Evolutionary conservation across 2,888 invertebrate genomes (phyloP).

Genomic region (Ecdyonurus torrentis): DNA sequence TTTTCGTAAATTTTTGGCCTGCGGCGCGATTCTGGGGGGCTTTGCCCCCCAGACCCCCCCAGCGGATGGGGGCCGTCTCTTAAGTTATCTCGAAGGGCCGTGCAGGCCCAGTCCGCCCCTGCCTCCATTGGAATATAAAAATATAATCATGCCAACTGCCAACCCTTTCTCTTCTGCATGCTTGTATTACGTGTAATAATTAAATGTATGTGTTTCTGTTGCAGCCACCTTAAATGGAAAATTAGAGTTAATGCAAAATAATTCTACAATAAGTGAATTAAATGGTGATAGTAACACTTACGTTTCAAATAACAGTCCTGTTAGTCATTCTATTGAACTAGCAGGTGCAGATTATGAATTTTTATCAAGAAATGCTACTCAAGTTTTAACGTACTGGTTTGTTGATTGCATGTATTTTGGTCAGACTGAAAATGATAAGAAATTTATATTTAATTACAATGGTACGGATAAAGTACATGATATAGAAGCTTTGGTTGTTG

Average conservation of each 20-base stretch:
- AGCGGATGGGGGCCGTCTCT: too few relatives aligned
- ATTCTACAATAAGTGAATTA: constrained; percentile 32
- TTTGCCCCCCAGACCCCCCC: too few relatives aligned
- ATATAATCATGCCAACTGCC: too few relatives aligned
- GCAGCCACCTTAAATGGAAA: constrained; percentile 51
- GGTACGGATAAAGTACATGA: constrained; percentile 39
- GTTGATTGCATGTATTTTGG: constrained; percentile 57
- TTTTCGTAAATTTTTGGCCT: too few relatives aligned
- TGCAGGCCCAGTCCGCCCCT: too few relatives aligned
- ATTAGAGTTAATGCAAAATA: constrained; percentile 43
- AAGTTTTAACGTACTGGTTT: constrained; percentile 56
- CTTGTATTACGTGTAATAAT: neutral
- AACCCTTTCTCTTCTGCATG: too few relatives aligned
- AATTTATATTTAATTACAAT: constrained; percentile 46
- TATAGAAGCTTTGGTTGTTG: constrained; percentile 53
- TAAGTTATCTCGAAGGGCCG: too few relatives aligned
- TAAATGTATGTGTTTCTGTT: constrained; percentile 15
- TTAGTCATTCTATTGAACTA: constrained; percentile 39
- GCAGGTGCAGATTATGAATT: constrained; percentile 42
- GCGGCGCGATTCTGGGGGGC: too few relatives aligned
- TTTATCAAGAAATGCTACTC: constrained; percentile 34
- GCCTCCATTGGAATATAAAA: too few relatives aligned
- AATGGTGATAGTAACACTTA: too few relatives aligned
- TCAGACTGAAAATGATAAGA: constrained; percentile 38
- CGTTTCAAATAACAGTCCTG: constrained; percentile 38